Evolutionary conservation across 2,888 invertebrate species (phyloP), one percentile per base, ranked within the genome.

Genomic region (Zaprionus bogoriensis): DNA sequence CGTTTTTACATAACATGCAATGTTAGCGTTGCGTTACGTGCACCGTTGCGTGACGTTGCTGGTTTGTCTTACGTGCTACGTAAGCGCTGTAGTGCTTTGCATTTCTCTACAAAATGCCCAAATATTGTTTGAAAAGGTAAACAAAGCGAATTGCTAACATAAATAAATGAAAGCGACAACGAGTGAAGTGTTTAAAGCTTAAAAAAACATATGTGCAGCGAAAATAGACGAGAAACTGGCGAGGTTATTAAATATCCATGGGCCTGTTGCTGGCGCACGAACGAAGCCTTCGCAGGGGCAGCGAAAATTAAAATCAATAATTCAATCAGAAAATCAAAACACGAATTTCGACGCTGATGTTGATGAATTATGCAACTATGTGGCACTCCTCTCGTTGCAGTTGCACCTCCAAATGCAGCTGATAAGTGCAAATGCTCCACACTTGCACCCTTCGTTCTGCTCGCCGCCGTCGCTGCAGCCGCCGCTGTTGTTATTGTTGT

Each of bases 281-380:
- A 23, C 28, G 28, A 53, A 52, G 60, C 47, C 51, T 67, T 54
- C 32, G 54, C 65, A 60, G 52, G 61, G 53, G 52, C 76, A 69
- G 38, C 14, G 77, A 77, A 78, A 76, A 84, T 70, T 74, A 84
- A 83, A 84, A 84, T 84, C 83, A 85, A 84, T 84, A 84, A 82
- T 84, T 84, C 80, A 80, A 85, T 80, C 83, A 78, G 80, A 73
- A 83, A 85, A 85, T 83, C 86, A 84, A 84, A 84, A 84, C 80
- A 84, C 74, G 66, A 69, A 74, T 72, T 77, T 67, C 50, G 32
- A 53, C 47, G 47, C 53, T 60, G 65, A 61, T 67, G 48, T 58
- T 63, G 53, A 65, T 77, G 74, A 80, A 83, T 80, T 83, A 83
- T 80, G 80, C 75, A 80, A 83, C 68, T 83, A 61, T 79, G 74